phyloP scores from a whole-genome alignment of 92 coral and sea anemone genomes.

The Epizoanthus rinbou region DNA sequence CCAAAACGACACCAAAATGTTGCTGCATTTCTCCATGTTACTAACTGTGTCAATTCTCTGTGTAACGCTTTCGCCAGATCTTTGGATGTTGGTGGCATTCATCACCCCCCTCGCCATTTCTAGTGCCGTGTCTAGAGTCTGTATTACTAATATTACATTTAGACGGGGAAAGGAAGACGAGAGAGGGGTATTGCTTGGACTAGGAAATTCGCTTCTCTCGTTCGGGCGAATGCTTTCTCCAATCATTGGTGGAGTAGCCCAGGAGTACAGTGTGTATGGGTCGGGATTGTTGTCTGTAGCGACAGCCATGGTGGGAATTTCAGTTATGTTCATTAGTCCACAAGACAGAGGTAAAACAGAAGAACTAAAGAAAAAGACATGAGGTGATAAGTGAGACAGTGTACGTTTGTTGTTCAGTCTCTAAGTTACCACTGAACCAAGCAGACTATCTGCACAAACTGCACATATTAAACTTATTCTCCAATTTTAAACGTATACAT shows the following conservation, averaged over 20 bases:
- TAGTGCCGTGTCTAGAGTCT: slow-evolving; percentile 86
- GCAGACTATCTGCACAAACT: neutral
- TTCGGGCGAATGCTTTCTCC: slow-evolving; percentile 98
- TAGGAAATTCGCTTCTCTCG: slow-evolving; percentile 85
- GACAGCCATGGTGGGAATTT: slow-evolving; percentile 68
- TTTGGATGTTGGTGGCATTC: slow-evolving; percentile 64
- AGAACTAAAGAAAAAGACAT: slow-evolving; percentile 41
- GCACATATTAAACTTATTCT: neutral
- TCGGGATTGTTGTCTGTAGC: slow-evolving; percentile 74
- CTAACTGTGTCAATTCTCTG: slow-evolving; percentile 70
- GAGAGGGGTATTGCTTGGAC: slow-evolving; percentile 87
- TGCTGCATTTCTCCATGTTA: slow-evolving; percentile 71
- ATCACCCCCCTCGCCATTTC: slow-evolving; percentile 84
- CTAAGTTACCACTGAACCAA: no score
- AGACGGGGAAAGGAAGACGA: slow-evolving; percentile 74
- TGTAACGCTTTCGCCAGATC: slow-evolving; percentile 82
- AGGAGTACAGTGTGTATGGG: slow-evolving; percentile 78
- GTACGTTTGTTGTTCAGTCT: no score
- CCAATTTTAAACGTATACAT: no score
- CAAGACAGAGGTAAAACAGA: slow-evolving; percentile 37
- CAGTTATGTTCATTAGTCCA: slow-evolving; percentile 53
- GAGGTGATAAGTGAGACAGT: neutral
- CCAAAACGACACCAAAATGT: slow-evolving; percentile 75
- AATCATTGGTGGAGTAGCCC: slow-evolving; percentile 83
- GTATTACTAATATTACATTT: slow-evolving; percentile 77